phyloP scores from a whole-genome alignment of 2,888 invertebrate genomes.

The Ennomos fuscantarius region DNA sequence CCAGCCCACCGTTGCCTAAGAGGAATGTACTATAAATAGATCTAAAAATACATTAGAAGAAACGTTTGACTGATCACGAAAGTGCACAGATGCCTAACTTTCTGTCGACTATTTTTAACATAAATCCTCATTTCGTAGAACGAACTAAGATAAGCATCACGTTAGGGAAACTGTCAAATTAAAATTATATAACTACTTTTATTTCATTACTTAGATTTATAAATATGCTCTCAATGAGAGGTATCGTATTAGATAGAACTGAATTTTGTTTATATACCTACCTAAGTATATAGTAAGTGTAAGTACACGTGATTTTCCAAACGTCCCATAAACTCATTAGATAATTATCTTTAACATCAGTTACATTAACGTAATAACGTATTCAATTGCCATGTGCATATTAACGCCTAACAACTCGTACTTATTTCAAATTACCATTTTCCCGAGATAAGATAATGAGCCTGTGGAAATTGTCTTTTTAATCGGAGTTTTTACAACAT shows the following conservation, averaged over 20 bases:
- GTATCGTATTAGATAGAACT: too few species aligned
- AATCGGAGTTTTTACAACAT: conserved; percentile 2
- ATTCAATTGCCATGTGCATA: conserved; percentile 7
- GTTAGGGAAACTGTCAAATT: too few species aligned
- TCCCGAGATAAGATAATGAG: conserved; percentile 7
- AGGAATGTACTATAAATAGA: background rate
- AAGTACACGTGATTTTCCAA: too few species aligned
- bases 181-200: too few species aligned
- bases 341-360: too few species aligned
- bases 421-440: conserved; percentile 18
- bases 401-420: background rate
- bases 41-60: conserved; percentile 18
- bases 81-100: conserved; percentile 43
- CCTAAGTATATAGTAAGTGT: too few species aligned
- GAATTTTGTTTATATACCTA: too few species aligned
- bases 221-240: too few species aligned
- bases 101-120: conserved; percentile 50
- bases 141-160: too few species aligned
- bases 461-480: conserved; percentile 2
- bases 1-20: too few species aligned
- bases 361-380: background rate
- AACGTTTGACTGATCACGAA: conserved; percentile 7
- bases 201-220: too few species aligned
- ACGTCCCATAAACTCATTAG: too few species aligned
- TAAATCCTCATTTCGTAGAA: background rate